phyloP scores from a whole-genome alignment of 2,888 invertebrate genomes.

The Eupithecia centaureata region DNA sequence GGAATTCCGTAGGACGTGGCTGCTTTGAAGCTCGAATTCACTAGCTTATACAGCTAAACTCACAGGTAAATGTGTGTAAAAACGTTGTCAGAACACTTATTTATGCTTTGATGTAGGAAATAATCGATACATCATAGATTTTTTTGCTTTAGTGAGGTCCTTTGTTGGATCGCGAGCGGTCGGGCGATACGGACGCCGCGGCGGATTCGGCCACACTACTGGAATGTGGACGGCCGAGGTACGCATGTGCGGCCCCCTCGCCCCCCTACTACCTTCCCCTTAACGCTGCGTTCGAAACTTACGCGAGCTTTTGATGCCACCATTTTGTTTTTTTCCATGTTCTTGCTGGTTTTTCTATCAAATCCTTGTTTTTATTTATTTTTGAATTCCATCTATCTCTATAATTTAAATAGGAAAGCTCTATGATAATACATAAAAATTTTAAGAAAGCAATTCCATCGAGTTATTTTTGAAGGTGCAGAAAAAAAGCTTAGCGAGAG shows the following conservation, averaged over 20 bases:
- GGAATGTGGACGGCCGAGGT: conserved; percentile 76
- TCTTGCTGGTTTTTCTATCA: background rate
- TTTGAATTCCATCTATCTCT: background rate
- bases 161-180: conserved; percentile 71
- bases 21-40: conserved; percentile 60
- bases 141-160: conserved; percentile 81
- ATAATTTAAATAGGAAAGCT: background rate
- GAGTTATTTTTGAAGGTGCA: background rate
- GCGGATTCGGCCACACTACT: conserved; percentile 77
- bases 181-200: conserved; percentile 64
- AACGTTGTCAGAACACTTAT: conserved; percentile 25
- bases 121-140: conserved; percentile 85
- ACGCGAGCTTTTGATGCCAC: conserved; percentile 57
- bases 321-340: conserved; percentile 44
- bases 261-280: conserved; percentile 38
- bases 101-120: conserved; percentile 71
- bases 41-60: conserved; percentile 52
- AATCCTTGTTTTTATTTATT: background rate
- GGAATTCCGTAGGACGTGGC: conserved; percentile 83
- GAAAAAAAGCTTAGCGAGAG: conserved; percentile 30
- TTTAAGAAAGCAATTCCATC: background rate
- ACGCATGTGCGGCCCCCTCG: conserved; percentile 70
- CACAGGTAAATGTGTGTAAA: conserved; percentile 24
- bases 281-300: conserved; percentile 71
- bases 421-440: background rate